Evolutionary conservation across 2,113 vertebrate genomes (phyloP).

Genomic region (Chinchilla lanigera): DNA sequence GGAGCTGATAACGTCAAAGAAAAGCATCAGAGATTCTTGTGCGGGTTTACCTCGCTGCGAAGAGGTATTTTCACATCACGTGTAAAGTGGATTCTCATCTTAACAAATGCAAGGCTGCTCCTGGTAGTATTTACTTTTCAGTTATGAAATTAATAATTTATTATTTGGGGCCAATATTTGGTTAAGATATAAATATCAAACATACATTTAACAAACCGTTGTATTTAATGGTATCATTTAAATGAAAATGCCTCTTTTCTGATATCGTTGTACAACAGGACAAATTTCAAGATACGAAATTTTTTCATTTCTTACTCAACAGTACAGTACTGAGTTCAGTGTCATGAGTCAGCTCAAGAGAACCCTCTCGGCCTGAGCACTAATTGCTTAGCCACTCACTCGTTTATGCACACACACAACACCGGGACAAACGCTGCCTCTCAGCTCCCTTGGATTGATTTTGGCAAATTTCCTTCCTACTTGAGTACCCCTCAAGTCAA

Average conservation of each 20-base stretch:
- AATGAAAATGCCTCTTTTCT: conserved; percentile 43
- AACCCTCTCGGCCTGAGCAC: neutral
- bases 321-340: neutral
- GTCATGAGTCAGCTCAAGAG: neutral
- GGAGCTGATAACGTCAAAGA: neutral
- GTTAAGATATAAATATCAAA: neutral
- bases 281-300: neutral
- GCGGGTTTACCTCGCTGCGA: neutral
- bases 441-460: neutral
- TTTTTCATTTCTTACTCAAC: conserved; percentile 13
- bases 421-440: neutral
- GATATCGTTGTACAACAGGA: neutral
- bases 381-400: neutral
- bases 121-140: neutral
- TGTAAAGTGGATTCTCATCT: conserved; percentile 17
- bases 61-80: neutral
- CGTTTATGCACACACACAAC: neutral
- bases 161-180: conserved; percentile 6
- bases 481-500: neutral
- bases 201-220: neutral
- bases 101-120: neutral
- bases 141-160: neutral
- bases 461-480: neutral
- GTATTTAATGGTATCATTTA: conserved; percentile 22
- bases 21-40: neutral